These are phyloP conservation scores for Formica selysi DNA, from an alignment of 1,140 invertebrate species.

Conservation along the genomic window DNA sequence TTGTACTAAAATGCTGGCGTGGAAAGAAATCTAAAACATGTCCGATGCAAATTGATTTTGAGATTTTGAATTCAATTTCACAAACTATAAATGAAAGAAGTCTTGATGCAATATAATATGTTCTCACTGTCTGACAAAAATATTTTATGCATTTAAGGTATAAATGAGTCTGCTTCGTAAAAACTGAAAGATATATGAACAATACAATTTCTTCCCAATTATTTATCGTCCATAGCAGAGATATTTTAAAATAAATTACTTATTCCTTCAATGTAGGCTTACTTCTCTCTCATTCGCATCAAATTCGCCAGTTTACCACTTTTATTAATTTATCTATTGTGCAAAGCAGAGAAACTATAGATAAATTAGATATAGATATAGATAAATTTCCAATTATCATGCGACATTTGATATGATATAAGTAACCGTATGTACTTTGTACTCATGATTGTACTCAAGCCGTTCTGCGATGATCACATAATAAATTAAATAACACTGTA, in stretches of 20 bases:
- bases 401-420: constrained; percentile 60
- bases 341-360: neutral
- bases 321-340: neutral
- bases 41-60: neutral
- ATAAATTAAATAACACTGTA: constrained; percentile 40
- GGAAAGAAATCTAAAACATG: neutral
- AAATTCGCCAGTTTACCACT: constrained; percentile 1
- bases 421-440: constrained; percentile 65
- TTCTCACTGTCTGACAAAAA: neutral
- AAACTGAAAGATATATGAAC: constrained; percentile 11
- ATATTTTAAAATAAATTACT: constrained; percentile 23
- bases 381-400: constrained; percentile 24
- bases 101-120: neutral
- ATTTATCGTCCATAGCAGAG: neutral
- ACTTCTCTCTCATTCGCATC: constrained; percentile 30
- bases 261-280: neutral
- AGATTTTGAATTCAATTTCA: constrained; percentile 7
- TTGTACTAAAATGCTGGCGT: neutral
- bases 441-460: constrained; percentile 71
- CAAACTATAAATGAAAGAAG: too few relatives aligned
- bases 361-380: neutral
- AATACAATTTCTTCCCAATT: neutral
- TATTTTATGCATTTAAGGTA: neutral
- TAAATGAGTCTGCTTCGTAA: neutral
- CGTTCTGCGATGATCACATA: constrained; percentile 42